Evolutionary conservation across 2,888 invertebrate genomes (phyloP).

Genomic region (Dorcus hopei): DNA sequence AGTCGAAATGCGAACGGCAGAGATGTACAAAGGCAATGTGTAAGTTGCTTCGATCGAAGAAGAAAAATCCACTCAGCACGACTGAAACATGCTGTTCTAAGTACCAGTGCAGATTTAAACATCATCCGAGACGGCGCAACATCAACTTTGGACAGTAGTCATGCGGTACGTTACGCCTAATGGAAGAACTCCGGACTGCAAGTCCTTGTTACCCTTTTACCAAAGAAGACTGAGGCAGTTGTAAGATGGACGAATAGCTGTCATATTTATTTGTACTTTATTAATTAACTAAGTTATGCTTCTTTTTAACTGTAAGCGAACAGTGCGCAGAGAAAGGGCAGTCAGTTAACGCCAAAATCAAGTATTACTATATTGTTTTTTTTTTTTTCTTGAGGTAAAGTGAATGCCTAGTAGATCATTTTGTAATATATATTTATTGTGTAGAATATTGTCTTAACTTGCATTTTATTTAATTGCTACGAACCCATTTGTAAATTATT

Average conservation of each 20-base stretch:
- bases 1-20: constrained; percentile 75
- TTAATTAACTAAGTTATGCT: constrained; percentile 8
- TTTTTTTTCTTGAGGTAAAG: neutral
- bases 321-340: neutral
- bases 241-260: constrained; percentile 34
- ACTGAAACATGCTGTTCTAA: constrained; percentile 50
- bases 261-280: constrained; percentile 39
- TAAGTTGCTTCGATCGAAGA: constrained; percentile 49
- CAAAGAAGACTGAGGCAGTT: constrained; percentile 57
- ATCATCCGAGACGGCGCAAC: constrained; percentile 26
- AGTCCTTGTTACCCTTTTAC: constrained; percentile 54
- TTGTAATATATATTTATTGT: neutral
- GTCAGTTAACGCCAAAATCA: neutral
- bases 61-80: neutral
- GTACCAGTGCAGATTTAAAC: constrained; percentile 47
- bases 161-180: constrained; percentile 51
- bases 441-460: constrained; percentile 2
- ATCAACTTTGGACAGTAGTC: neutral
- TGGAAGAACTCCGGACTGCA: constrained; percentile 47
- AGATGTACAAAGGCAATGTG: constrained; percentile 75
- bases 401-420: neutral
- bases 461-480: constrained; percentile 15
- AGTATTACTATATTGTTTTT: constrained; percentile 1
- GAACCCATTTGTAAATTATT: constrained; percentile 23
- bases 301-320: neutral